Evolutionary conservation across 1,140 invertebrate genomes (phyloP).

Genomic region (Anastrepha obliqua): DNA sequence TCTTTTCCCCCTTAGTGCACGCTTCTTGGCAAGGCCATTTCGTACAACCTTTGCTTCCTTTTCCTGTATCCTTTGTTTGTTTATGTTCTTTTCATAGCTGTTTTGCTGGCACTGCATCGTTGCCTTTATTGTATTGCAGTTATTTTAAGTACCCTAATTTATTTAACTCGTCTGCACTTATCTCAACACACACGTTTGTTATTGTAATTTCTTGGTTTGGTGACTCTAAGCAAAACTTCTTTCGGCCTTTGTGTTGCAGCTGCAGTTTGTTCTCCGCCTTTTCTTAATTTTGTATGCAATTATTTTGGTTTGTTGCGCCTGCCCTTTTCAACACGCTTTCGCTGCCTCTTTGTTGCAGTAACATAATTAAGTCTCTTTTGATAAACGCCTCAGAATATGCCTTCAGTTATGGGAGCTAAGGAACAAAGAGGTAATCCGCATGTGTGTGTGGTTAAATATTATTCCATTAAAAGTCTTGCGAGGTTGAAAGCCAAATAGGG

Average conservation of each 20-base stretch:
- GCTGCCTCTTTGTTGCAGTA: background rate
- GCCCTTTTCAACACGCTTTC: background rate
- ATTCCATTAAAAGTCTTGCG: background rate
- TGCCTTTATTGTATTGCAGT: background rate
- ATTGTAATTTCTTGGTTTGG: background rate
- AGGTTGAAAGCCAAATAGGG: background rate
- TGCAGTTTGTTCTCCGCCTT: background rate
- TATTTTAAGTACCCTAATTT: background rate
- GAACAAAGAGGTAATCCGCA: background rate
- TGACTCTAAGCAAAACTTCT: background rate
- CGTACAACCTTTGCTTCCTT: no score
- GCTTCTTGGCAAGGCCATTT: no score
- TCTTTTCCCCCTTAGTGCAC: no score
- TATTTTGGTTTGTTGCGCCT: background rate
- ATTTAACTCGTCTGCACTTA: background rate
- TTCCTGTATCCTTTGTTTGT: background rate
- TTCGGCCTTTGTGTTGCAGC: constrained; percentile 8
- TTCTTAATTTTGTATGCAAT: constrained; percentile 28
- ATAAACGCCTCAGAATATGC: background rate
- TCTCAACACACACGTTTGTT: background rate
- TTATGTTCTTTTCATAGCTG: background rate
- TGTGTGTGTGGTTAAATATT: background rate
- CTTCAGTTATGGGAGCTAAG: background rate
- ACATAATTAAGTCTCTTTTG: background rate
- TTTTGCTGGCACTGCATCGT: background rate